A percentile compares a stretch with the other conserved stretches of the same genome.
phyloP scores from a whole-genome alignment of 30 jellyfish, hydroid and myxozoan species.

The Turritopsis dohrnii region DNA sequence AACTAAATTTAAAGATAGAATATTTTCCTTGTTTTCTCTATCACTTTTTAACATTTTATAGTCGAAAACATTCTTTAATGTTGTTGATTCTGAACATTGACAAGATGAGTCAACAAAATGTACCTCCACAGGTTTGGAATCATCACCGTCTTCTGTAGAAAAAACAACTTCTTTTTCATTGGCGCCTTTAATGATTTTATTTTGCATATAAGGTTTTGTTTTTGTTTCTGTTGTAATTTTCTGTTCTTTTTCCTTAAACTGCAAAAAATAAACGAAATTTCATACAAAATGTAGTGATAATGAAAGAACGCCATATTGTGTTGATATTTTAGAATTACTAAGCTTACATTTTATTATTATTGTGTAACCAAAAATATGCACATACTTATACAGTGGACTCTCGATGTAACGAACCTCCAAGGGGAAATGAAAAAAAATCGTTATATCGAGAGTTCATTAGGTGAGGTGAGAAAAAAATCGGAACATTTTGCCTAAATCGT shows the following conservation, averaged over 20 bases:
- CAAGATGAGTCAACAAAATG: neutral
- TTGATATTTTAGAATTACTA: too few relatives aligned
- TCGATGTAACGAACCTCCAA: too few relatives aligned
- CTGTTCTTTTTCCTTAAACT: neutral
- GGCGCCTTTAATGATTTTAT: constrained; percentile 4
- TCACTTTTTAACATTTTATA: neutral
- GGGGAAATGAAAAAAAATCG: too few relatives aligned
- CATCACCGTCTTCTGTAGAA: constrained; percentile 2
- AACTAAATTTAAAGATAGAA: neutral
- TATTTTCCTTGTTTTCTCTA: neutral
- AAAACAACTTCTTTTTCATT: constrained; percentile 19
- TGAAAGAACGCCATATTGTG: too few relatives aligned
- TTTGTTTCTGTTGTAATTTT: neutral
- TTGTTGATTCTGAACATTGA: neutral
- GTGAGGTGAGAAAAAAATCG: too few relatives aligned
- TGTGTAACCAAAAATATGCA: too few relatives aligned
- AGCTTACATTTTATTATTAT: too few relatives aligned
- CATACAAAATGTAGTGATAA: neutral
- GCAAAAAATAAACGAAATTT: neutral
- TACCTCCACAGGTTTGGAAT: constrained; percentile 27
- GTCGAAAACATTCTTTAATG: neutral
- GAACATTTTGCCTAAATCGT: too few relatives aligned
- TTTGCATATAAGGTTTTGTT: neutral
- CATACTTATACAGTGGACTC: too few relatives aligned
- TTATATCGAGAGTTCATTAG: too few relatives aligned